Conservation (phyloP, 2,797 vertebrate genomes). For the Meda fulgida region DNA sequence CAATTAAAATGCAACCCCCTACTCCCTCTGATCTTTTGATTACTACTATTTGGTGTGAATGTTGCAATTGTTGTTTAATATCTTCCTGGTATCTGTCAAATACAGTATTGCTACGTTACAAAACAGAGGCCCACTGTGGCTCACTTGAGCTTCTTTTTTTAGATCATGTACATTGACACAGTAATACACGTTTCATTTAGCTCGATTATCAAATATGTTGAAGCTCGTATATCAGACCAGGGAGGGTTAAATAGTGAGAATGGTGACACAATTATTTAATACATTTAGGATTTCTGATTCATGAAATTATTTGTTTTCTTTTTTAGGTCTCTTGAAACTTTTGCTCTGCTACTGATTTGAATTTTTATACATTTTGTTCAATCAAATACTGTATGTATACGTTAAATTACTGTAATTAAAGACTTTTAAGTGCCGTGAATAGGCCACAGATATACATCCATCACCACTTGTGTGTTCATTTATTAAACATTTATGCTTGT, state of each 20-base stretch:
- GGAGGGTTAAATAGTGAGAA: background rate
- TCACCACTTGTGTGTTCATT: background rate
- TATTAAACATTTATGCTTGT: background rate
- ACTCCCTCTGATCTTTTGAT: slow-evolving; percentile 31
- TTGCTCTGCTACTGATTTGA: background rate
- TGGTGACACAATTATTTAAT: background rate
- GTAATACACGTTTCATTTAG: background rate
- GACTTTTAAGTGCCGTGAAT: background rate
- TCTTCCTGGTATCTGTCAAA: background rate
- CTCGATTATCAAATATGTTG: background rate
- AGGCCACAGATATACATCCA: background rate
- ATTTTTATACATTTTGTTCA: background rate
- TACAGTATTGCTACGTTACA: background rate
- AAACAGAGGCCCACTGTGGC: background rate
- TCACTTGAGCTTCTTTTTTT: background rate
- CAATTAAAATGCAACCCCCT: slow-evolving; percentile 51
- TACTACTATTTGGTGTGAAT: slow-evolving; percentile 17
- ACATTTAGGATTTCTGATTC: background rate
- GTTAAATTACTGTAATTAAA: background rate
- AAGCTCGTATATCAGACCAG: background rate
- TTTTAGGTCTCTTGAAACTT: background rate
- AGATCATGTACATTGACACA: background rate
- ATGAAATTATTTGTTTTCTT: background rate
- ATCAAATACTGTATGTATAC: background rate
- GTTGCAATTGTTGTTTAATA: slow-evolving; percentile 22